Conservation (phyloP, 92 coral and sea anemone genomes). For the Phenganax marumi region DNA sequence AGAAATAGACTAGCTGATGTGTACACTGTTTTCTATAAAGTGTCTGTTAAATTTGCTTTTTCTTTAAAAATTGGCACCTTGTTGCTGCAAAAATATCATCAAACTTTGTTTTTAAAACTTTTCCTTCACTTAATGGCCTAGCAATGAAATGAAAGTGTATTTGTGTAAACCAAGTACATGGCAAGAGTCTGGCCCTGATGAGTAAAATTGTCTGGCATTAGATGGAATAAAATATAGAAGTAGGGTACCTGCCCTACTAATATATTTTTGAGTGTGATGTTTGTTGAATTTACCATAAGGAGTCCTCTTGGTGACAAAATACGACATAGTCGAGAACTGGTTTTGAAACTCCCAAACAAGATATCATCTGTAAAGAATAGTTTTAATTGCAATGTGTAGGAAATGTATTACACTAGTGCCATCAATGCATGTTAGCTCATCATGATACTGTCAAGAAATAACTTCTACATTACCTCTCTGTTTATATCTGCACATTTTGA, state of each 20-base stretch:
- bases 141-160: not conserved
- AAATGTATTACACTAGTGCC: not conserved
- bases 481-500: conserved; percentile 94
- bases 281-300: conserved; percentile 69
- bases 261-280: not conserved
- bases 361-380: conserved; percentile 69
- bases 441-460: not conserved
- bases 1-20: not conserved
- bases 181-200: not conserved
- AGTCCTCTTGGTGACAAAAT: conserved; percentile 97
- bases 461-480: conserved; percentile 65
- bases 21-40: not conserved
- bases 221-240: no score
- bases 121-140: conserved; percentile 99
- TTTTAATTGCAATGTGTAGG: not conserved
- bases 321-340: conserved; percentile 92
- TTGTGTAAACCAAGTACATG: not conserved
- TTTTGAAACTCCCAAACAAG: conserved; percentile 91
- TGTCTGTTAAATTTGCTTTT: not conserved
- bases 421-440: not conserved
- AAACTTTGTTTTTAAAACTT: conserved; percentile 86
- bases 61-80: conserved; percentile 47
- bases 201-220: no score
- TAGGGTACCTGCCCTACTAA: no score
- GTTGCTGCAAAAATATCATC: conserved; percentile 99